These are phyloP conservation scores for Meteorus sp. DNA, from an alignment of 1,140 invertebrate species.

Conservation along the genomic window DNA sequence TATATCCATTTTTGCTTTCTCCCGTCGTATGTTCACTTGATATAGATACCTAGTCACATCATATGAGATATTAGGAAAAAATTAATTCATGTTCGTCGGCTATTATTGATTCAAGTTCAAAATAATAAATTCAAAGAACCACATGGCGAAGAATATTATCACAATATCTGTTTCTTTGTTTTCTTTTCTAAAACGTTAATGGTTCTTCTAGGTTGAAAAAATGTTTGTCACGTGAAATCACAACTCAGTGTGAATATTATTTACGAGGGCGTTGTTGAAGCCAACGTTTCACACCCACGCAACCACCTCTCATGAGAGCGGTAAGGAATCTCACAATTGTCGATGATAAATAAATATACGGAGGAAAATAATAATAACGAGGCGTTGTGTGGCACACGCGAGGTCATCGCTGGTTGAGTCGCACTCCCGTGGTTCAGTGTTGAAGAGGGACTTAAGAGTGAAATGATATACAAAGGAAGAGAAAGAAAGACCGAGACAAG, in stretches of 20 bases:
- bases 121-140: no score
- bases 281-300: conserved; percentile 22
- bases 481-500: conserved; percentile 20
- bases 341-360: conserved; percentile 29
- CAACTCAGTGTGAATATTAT: conserved; percentile 25
- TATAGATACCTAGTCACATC: no score
- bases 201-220: no score
- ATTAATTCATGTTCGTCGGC: no score
- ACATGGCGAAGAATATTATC: no score
- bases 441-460: conserved; percentile 3
- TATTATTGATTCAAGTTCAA: no score
- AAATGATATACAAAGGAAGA: conserved; percentile 4
- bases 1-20: no score
- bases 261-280: conserved; percentile 25
- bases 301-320: conserved; percentile 5
- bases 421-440: conserved; percentile 7
- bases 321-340: conserved; percentile 21
- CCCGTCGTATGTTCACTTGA: no score
- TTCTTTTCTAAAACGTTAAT: no score
- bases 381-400: conserved; percentile 22
- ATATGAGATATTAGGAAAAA: no score
- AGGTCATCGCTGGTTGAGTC: neutral
- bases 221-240: conserved; percentile 22
- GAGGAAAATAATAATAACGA: conserved; percentile 25
- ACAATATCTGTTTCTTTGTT: no score